phyloP scores from a whole-genome alignment of 2,113 vertebrate genomes.

The Myotis yumanensis region DNA sequence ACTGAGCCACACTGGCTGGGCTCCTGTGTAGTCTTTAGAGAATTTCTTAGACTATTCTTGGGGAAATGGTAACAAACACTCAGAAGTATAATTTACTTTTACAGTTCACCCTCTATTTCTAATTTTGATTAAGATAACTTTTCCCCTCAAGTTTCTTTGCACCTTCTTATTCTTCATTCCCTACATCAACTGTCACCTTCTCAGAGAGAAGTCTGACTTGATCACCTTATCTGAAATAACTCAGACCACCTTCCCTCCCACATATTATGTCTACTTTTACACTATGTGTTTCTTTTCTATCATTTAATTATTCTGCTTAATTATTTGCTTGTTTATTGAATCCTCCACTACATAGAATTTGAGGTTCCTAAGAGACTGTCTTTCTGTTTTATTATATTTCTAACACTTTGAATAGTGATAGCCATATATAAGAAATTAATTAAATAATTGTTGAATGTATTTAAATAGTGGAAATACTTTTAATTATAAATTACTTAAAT shows the following conservation, averaged over 20 bases:
- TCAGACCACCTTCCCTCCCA: background rate
- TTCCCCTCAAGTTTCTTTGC: background rate
- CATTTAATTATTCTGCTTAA: background rate
- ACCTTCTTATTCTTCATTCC: background rate
- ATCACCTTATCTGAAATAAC: background rate
- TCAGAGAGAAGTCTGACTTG: background rate
- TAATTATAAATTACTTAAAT: constrained; percentile 30
- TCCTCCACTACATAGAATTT: background rate
- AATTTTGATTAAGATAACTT: background rate
- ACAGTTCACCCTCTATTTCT: background rate
- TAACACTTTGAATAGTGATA: background rate
- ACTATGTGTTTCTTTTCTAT: background rate
- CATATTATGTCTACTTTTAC: background rate
- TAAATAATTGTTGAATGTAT: background rate
- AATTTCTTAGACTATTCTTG: background rate
- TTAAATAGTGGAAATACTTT: background rate
- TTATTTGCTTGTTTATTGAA: background rate
- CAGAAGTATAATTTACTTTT: background rate
- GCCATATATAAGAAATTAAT: background rate
- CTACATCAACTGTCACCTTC: background rate
- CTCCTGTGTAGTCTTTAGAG: background rate
- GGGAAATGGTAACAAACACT: background rate
- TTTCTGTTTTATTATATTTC: background rate
- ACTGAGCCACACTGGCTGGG: too few relatives aligned
- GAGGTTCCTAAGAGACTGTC: background rate